Evolutionary conservation across 2,888 invertebrate genomes (phyloP).

Genomic region (Drosophila picticornis): DNA sequence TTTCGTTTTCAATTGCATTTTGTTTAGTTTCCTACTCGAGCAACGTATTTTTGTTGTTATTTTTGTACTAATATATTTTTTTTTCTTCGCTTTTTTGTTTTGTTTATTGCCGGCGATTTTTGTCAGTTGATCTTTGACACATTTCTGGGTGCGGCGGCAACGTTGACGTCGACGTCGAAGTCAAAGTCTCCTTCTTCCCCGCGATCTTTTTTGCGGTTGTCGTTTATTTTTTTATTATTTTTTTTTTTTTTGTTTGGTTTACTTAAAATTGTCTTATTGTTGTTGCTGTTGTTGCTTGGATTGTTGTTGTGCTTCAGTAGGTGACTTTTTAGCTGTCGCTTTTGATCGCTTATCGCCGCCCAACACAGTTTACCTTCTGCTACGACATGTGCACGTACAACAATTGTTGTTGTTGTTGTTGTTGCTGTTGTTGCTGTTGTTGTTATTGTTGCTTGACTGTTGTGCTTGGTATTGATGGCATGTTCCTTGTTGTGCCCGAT

Average conservation of each 20-base stretch:
- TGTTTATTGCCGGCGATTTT: constrained; percentile 75
- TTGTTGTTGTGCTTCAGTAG: constrained; percentile 66
- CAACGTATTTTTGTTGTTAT: constrained; percentile 18
- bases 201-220: background rate
- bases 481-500: constrained; percentile 77
- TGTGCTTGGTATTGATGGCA: constrained; percentile 69
- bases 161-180: constrained; percentile 16
- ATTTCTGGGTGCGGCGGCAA: constrained; percentile 80
- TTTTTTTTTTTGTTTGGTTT: constrained; percentile 28
- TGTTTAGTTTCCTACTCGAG: constrained; percentile 42
- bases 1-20: constrained; percentile 75
- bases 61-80: constrained; percentile 20
- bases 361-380: constrained; percentile 50
- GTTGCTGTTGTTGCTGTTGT: constrained; percentile 11
- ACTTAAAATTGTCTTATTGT: constrained; percentile 45
- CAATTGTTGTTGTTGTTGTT: constrained; percentile 49
- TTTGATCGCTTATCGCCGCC: constrained; percentile 71
- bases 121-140: constrained; percentile 83
- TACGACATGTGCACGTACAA: constrained; percentile 76
- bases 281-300: constrained; percentile 26
- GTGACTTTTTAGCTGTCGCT: constrained; percentile 71
- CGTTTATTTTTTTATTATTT: constrained; percentile 18
- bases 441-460: constrained; percentile 28
- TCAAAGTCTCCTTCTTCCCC: constrained; percentile 26
- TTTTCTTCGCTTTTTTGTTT: constrained; percentile 26